These are phyloP conservation scores for Philonicus albiceps DNA, from an alignment of 2,888 invertebrate genomes.

Conservation along the genomic window DNA sequence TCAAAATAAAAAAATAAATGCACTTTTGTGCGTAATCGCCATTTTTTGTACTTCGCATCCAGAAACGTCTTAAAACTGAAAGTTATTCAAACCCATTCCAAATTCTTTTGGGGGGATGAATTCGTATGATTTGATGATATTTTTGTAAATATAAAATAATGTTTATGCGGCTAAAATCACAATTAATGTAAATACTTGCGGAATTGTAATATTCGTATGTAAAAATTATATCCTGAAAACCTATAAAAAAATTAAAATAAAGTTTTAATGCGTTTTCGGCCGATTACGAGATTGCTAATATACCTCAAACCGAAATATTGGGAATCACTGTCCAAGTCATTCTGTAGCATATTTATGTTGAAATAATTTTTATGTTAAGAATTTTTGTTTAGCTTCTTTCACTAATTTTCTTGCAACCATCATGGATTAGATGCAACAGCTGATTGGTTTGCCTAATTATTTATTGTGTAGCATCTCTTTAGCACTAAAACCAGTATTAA, in stretches of 20 bases:
- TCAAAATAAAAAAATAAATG: neutral
- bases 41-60: neutral
- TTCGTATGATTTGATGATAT: neutral
- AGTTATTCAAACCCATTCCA: neutral
- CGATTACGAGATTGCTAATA: neutral
- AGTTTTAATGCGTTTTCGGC: neutral
- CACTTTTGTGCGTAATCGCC: neutral
- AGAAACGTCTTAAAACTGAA: neutral
- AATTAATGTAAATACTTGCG: neutral
- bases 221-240: neutral
- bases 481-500: neutral
- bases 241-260: neutral
- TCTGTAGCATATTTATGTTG: slow-evolving; percentile 43
- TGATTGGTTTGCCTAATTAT: neutral
- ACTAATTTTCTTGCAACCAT: neutral
- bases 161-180: neutral
- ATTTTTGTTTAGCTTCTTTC: neutral
- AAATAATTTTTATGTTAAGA: slow-evolving; percentile 17
- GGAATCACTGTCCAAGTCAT: slow-evolving; percentile 46
- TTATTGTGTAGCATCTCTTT: neutral
- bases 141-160: neutral
- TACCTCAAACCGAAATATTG: slow-evolving; percentile 10
- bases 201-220: neutral
- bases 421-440: neutral
- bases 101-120: neutral